Evolutionary conservation across 92 coral and sea anemone species (phyloP).

Genomic region (Phenganax subtilis): DNA sequence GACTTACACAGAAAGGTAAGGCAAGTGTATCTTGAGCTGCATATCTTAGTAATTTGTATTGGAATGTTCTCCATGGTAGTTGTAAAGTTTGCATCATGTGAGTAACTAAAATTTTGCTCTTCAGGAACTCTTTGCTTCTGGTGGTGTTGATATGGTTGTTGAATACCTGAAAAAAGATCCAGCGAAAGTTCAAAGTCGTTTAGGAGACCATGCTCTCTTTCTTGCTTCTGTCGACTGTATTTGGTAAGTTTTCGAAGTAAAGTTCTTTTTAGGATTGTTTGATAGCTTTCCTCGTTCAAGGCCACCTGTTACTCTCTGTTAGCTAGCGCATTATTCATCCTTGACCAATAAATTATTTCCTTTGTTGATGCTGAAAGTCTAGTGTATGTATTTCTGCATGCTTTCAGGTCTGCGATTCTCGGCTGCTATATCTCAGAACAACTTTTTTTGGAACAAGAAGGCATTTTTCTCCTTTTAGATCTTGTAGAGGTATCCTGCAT

Average conservation of each 20-base stretch:
- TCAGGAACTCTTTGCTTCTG: slow-evolving; percentile 83
- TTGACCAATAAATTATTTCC: neutral
- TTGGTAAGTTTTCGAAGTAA: slow-evolving; percentile 56
- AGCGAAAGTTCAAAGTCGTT: slow-evolving; percentile 77
- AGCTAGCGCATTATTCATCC: neutral
- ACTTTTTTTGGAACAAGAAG: slow-evolving; percentile 80
- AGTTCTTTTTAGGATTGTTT: neutral
- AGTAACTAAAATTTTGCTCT: neutral
- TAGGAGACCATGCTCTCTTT: slow-evolving; percentile 87
- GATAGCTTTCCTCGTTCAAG: too few relatives aligned
- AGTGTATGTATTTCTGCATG: neutral
- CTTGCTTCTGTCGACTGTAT: slow-evolving; percentile 87
- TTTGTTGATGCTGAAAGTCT: neutral
- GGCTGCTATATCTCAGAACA: slow-evolving; percentile 92
- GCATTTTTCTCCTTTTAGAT: slow-evolving; percentile 79
- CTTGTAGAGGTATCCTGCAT: slow-evolving; percentile 62
- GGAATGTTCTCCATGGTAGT: neutral
- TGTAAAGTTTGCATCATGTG: neutral
- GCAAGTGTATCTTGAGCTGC: neutral
- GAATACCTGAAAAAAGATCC: slow-evolving; percentile 88
- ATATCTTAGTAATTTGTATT: neutral
- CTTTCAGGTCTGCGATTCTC: slow-evolving; percentile 74
- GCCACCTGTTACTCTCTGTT: too few relatives aligned
- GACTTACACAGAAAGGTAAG: slow-evolving; percentile 85
- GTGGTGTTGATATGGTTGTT: slow-evolving; percentile 80